A percentile compares a stretch with the other conserved stretches of the same genome.
phyloP scores from a whole-genome alignment of 2,888 invertebrate genomes.

The Drosophila mulleri region DNA sequence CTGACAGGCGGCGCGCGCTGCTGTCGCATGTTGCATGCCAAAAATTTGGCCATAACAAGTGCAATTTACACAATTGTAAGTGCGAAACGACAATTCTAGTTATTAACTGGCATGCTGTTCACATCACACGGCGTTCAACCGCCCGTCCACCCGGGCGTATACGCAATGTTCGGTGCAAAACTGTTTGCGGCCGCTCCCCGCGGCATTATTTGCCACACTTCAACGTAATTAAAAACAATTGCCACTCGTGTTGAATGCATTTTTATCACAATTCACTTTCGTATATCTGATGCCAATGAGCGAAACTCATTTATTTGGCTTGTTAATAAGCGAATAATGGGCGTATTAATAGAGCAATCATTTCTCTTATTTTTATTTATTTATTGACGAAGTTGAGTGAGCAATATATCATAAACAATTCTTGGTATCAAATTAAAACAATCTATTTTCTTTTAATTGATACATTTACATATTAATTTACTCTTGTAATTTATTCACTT shows the following conservation, averaged over 20 bases:
- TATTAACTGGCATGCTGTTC: constrained; percentile 33
- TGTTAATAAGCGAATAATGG: neutral
- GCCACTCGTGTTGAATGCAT: constrained; percentile 16
- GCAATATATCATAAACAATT: too few relatives aligned
- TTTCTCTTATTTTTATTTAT: neutral
- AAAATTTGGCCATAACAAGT: constrained; percentile 90
- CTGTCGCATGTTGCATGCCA: constrained; percentile 89
- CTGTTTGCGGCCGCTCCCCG: constrained; percentile 10
- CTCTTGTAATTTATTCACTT: neutral
- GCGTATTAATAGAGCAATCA: neutral
- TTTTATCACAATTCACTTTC: constrained; percentile 19
- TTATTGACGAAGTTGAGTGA: too few relatives aligned
- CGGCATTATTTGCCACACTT: constrained; percentile 2
- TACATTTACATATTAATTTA: too few relatives aligned
- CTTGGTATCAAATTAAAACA: too few relatives aligned
- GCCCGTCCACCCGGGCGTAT: constrained; percentile 39
- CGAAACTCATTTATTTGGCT: neutral
- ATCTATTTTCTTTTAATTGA: too few relatives aligned
- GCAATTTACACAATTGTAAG: constrained; percentile 91
- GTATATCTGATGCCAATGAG: constrained; percentile 15
- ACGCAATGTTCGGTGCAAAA: constrained; percentile 49
- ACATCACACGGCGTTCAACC: neutral
- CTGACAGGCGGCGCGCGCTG: constrained; percentile 85
- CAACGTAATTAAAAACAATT: constrained; percentile 44
- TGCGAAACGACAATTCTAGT: constrained; percentile 48